These are phyloP conservation scores for Chaetogeoica ovagalla DNA, from an alignment of 2,888 invertebrate species.

Conservation along the genomic window DNA sequence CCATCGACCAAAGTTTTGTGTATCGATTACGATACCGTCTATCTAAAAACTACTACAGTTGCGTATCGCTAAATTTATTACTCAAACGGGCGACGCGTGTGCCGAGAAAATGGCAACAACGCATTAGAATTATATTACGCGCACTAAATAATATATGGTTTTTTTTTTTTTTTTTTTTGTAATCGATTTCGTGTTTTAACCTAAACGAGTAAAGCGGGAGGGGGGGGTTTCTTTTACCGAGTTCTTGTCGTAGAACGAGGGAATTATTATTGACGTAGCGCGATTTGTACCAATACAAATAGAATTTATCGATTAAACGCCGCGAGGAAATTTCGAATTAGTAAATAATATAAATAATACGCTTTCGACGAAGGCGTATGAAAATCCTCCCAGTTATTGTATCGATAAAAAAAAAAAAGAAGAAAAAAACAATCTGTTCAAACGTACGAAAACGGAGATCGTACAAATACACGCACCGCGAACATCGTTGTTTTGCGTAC, in stretches of 20 bases:
- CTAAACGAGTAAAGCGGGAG: too few species aligned
- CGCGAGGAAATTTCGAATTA: background rate
- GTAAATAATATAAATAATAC: background rate
- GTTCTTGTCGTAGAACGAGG: too few species aligned
- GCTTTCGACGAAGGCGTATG: background rate
- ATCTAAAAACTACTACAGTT: background rate
- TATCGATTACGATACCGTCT: background rate
- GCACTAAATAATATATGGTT: background rate
- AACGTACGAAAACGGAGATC: background rate
- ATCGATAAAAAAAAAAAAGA: background rate
- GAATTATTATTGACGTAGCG: too few species aligned
- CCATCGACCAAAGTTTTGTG: background rate
- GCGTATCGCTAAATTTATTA: background rate
- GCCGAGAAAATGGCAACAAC: conserved; percentile 30
- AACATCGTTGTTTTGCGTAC: background rate
- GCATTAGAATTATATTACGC: background rate
- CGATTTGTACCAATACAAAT: background rate
- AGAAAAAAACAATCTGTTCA: background rate
- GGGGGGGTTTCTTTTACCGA: too few species aligned
- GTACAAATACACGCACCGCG: background rate
- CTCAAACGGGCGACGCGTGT: background rate
- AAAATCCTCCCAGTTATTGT: background rate
- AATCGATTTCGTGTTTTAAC: background rate
- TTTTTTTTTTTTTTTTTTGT: too few species aligned
- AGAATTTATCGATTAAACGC: background rate